Evolutionary conservation across 2,113 vertebrate species (phyloP).

Genomic region (Bambusicola thoracicus): DNA sequence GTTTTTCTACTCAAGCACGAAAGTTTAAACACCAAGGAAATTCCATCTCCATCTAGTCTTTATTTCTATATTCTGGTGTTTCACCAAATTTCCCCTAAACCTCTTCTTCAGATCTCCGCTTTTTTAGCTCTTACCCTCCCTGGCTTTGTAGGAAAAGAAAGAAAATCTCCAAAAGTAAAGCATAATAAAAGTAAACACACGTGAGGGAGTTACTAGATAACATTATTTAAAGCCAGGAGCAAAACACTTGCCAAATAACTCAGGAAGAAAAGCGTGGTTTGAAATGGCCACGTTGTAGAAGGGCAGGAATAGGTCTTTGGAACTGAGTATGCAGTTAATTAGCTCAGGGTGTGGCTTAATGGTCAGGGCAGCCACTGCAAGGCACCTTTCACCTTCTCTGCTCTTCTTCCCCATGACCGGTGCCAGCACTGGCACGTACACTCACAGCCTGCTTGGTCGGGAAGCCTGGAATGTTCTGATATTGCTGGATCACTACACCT

Average conservation of each 20-base stretch:
- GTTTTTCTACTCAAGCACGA: conserved; percentile 11
- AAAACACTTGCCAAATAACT: conserved; percentile 30
- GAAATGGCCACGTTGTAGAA: conserved; percentile 12
- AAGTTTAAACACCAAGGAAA: conserved; percentile 47
- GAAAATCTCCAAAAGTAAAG: conserved; percentile 55
- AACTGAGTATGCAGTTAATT: not conserved
- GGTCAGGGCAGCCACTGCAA: not conserved
- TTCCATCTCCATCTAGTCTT: not conserved
- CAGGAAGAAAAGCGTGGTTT: conserved; percentile 32
- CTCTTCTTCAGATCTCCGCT: not conserved
- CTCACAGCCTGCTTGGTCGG: not conserved
- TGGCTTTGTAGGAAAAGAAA: not conserved
- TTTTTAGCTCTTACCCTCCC: conserved; percentile 39
- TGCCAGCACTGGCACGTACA: not conserved
- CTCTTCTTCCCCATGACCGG: not conserved
- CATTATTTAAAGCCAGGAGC: conserved; percentile 53
- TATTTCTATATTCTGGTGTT: conserved; percentile 1
- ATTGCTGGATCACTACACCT: not conserved
- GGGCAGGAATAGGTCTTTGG: conserved; percentile 29
- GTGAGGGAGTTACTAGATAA: conserved; percentile 41
- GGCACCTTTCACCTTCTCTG: not conserved
- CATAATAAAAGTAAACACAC: conserved; percentile 41
- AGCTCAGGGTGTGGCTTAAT: not conserved
- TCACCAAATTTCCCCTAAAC: conserved; percentile 52
- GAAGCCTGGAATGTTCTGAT: not conserved